Base-by-base conservation (phyloP, 2,888 invertebrate species). In the Odontomyia ornata region DNA sequence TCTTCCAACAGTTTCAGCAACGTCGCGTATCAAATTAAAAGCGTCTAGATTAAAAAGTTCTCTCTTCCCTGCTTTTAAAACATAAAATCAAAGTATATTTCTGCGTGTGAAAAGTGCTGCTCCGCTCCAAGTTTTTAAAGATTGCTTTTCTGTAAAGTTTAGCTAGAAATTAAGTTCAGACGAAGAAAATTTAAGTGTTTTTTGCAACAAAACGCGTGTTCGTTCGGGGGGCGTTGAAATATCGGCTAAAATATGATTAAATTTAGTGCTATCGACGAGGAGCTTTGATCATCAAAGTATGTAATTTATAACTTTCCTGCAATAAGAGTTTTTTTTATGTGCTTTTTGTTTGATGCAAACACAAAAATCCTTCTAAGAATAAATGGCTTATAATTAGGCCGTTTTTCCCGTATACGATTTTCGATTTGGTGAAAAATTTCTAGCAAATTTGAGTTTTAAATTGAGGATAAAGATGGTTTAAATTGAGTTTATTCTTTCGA, bases 11-110 rank as follows among this genome's bases (percentile, higher is more conserved):
- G 75, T 75, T 47, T 81, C 80, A 81, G 81, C 79, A 80, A 80
- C 81, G 82, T 81, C 82, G 82, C 81, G 82, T 81, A 81, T 82
- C 81, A 47, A 43, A 81, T 81, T 82, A 81, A 82, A 82, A 82
- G 81, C 82, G 82, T 82, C 80, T 47, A 5, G 5, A 36, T 11
- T 15, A 11, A 60, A 75, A 75, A 65, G 75, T 62, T 64, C 62
- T 47, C 65, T 75, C 57, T 27, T 62, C 28, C 3, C 65, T 65
- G 65, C n/a, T 65, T 5, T 7, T 28, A 30, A 30, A 65, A 62
- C 15, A 62, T 62, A 62, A 21, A n/a, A n/a, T n/a, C 11, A 72
- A 72, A 56, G 56, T 72, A 46, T 46, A 36, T 13, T 69, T 36
- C 18, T 47, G 69, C 9, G 28, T 25, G 36, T 23, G 36, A 76